Base-by-base conservation (phyloP, 2,797 vertebrate species). In the Bovichtus diacanthus region DNA sequence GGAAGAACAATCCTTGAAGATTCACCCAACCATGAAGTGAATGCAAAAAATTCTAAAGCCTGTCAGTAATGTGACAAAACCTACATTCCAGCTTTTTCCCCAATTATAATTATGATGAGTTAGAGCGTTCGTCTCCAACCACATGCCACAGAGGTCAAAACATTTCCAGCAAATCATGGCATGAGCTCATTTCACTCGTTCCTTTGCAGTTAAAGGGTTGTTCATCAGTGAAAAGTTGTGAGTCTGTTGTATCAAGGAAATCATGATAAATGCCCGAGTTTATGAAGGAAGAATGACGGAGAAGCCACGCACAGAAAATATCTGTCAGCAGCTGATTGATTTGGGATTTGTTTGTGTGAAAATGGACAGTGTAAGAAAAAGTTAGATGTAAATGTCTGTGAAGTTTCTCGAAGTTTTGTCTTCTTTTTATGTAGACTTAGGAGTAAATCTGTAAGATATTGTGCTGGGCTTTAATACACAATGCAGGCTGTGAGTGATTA, bases 81-180 rank as follows among this genome's bases (percentile, higher is more conserved):
- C 29, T 73, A 77, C 85, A 86, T 87, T 84, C 76, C 86, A 74
- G 41, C 47, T n/a, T 60, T 46, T 31, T 34, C 3, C 50, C 55
- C 34, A 69, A 68, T 71, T 79, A 73, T 82, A 77, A 86, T 86
- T 82, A 79, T 62, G 60, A 74, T 46, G 70, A 59, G 36, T 72
- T 19, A 55, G 15, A 46, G 29, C 3, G 2, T 47, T 67, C 39
- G 19, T 81, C 75, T 69, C 38, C 13, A 49, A 60, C 77, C 77
- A 23, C 66, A 49, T 39, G 59, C 64, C 31, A 51, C 74, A 19
- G 76, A 69, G 43, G 74, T 83, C 73, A 53, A 76, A 74, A 61
- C 67, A 49, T 44, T 70, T 70, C 65, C 60, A 61, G 70, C 13
- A 61, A 67, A 60, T 69, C 49, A 43, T 7, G n/a, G 56, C 44